Evolutionary conservation across 2,888 invertebrate species (phyloP).

Genomic region (Hyppa rectilinea): DNA sequence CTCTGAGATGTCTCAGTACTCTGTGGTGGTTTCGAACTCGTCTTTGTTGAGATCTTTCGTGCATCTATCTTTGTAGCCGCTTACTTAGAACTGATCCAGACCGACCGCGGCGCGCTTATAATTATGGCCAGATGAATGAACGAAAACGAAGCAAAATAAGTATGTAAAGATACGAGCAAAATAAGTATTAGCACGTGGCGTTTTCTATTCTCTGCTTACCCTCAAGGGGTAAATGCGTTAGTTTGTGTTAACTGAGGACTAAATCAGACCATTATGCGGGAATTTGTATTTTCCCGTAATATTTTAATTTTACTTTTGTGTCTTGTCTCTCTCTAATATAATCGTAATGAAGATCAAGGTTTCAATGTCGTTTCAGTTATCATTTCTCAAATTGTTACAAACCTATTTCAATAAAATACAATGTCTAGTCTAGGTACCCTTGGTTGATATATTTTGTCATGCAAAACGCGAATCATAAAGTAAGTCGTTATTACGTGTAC

Average conservation of each 20-base stretch:
- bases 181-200: not conserved
- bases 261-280: not conserved
- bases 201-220: not conserved
- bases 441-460: slow-evolving; percentile 14
- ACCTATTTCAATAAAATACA: slow-evolving; percentile 9
- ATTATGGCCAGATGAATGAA: not conserved
- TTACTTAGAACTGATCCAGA: not conserved
- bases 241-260: not conserved
- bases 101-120: not conserved
- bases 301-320: not conserved
- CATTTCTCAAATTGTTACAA: not conserved
- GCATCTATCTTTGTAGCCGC: not conserved
- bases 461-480: slow-evolving; percentile 17
- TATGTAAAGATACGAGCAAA: not conserved
- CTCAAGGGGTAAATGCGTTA: not conserved
- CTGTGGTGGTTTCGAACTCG: too few relatives aligned
- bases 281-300: not conserved
- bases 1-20: too few relatives aligned
- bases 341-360: not conserved
- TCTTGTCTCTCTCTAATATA: too few relatives aligned
- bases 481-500: slow-evolving; percentile 17
- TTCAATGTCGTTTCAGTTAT: not conserved
- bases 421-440: not conserved
- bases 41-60: not conserved
- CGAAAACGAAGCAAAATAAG: not conserved